phyloP scores from a whole-genome alignment of 2,797 vertebrate species.

The Gadopsis bispinosus region DNA sequence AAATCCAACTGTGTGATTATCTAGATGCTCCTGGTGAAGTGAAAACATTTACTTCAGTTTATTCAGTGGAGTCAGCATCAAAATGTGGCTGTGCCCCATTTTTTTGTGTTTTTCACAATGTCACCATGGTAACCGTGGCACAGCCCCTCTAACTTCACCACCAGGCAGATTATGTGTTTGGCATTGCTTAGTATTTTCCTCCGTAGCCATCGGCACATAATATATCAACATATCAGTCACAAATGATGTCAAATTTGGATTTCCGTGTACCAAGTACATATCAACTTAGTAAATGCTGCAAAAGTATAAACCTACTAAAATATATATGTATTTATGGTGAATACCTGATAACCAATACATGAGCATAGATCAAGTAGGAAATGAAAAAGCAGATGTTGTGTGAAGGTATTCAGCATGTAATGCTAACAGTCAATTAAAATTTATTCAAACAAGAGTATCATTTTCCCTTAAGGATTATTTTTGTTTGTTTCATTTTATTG shows the following conservation, averaged over 20 bases:
- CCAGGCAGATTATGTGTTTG: conserved; percentile 30
- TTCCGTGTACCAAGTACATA: conserved; percentile 78
- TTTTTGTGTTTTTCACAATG: not conserved
- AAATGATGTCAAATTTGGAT: conserved; percentile 82
- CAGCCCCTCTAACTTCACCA: conserved; percentile 13
- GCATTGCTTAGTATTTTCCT: conserved; percentile 55
- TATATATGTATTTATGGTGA: conserved; percentile 35
- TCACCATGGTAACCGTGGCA: conserved; percentile 23
- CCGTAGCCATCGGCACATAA: conserved; percentile 71
- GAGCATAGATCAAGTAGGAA: conserved; percentile 21
- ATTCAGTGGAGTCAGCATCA: conserved; percentile 7
- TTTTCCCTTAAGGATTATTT: conserved; percentile 53
- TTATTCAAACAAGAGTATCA: conserved; percentile 42
- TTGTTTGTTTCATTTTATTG: conserved; percentile 58
- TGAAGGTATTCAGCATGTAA: conserved; percentile 57
- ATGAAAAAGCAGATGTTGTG: conserved; percentile 30
- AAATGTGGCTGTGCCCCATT: conserved; percentile 30
- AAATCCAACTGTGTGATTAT: conserved; percentile 24
- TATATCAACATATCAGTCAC: conserved; percentile 80
- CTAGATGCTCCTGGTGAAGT: conserved; percentile 25
- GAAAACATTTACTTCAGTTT: not conserved
- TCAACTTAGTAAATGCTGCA: conserved; percentile 83
- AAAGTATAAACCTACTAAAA: conserved; percentile 54
- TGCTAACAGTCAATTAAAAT: conserved; percentile 61
- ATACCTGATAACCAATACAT: conserved; percentile 51